A percentile compares a stretch with the other conserved stretches of the same genome.
Conservation (phyloP, 2,113 vertebrate species). For the Oreocharis arfaki region DNA sequence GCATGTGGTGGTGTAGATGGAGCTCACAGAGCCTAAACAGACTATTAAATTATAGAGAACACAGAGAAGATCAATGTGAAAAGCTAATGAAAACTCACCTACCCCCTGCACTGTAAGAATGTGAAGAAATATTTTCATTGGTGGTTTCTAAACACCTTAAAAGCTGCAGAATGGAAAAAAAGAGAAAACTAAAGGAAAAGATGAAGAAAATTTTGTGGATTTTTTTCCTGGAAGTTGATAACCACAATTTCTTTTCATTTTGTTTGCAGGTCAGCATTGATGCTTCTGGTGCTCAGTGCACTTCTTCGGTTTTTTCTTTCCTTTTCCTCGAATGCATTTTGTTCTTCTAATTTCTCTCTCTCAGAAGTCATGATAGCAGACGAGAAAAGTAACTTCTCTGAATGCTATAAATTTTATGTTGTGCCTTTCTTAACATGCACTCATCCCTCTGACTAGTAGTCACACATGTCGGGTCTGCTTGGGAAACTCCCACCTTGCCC, state of each 20-base stretch:
- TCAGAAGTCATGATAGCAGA: neutral
- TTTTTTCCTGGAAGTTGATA: neutral
- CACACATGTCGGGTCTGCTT: neutral
- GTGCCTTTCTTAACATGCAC: neutral
- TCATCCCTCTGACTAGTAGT: neutral
- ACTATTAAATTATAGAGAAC: neutral
- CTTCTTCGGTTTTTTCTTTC: neutral
- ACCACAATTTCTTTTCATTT: neutral
- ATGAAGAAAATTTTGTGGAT: neutral
- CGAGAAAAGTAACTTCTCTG: neutral
- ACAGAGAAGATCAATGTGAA: neutral
- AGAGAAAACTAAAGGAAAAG: neutral
- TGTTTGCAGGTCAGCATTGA: neutral
- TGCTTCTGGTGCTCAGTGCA: neutral
- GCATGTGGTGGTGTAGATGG: neutral
- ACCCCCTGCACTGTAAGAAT: neutral
- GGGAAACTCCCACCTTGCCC: neutral
- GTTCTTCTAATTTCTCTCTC: neutral
- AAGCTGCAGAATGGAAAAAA: neutral
- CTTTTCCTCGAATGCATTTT: neutral
- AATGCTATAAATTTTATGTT: neutral
- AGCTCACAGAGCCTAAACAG: neutral
- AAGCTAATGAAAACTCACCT: neutral
- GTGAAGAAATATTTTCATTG: neutral
- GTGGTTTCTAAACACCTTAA: neutral